Base-by-base conservation (phyloP, 2,888 invertebrate genomes). In the Amphimallon solstitiale region DNA sequence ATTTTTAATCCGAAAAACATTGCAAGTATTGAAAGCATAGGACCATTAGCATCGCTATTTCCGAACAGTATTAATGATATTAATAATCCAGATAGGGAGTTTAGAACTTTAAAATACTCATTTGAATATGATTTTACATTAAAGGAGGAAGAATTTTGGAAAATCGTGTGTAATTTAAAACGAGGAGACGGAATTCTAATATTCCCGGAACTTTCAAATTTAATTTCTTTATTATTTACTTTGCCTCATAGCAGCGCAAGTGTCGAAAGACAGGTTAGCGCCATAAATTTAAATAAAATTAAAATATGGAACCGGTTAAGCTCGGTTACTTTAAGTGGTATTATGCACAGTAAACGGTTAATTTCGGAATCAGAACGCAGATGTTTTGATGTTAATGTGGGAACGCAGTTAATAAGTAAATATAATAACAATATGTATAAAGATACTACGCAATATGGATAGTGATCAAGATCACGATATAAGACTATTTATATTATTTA, bases 241-340 rank as follows among this genome's bases (percentile, higher is more conserved):
- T 52, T 70, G n/a, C 70, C 68, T 14, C 67, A 70, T 45, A 70
- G 67, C 45, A 69, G 68, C 60, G 70, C 70, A 21, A 65, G 54
- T 48, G 70, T 69, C 4, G 67, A 70, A 63, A 56, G 66, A 61
- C 43, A 69, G 23, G 69, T 69, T 60, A 70, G 68, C 15, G 15
- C 6, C 9, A 67, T 70, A 15, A 69, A 70, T 69, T 43, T 69
- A 37, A 70, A 69, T 54, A 69, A 70, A 67, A 69, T 63, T 1
- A 69, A 69, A 23, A 23, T 23, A 23, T n/a, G n/a, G n/a, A n/a
- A n/a, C n/a, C n/a, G n/a, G n/a, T n/a, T n/a, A n/a, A n/a, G n/a
- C n/a, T n/a, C n/a, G n/a, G n/a, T n/a, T n/a, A n/a, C n/a, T n/a
- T n/a, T n/a, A n/a, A n/a, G n/a, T n/a, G n/a, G n/a, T n/a, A n/a